These are phyloP conservation scores for Setophaga kirtlandii DNA, from an alignment of 2,113 vertebrate species.

Conservation along the genomic window DNA sequence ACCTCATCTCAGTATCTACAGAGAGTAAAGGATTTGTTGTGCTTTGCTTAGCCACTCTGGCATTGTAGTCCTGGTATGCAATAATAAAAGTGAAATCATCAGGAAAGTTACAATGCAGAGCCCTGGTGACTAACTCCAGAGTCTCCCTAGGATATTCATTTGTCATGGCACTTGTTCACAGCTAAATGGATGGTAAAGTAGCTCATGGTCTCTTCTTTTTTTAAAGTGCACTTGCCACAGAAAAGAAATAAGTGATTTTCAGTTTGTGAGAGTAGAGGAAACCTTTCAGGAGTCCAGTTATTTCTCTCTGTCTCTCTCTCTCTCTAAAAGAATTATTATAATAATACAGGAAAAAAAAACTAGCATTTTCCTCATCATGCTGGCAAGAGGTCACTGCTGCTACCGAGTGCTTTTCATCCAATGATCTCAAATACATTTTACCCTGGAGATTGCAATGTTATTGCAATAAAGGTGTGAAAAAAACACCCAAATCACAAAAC, in stretches of 20 bases:
- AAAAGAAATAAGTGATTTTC: not conserved
- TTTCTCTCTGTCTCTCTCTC: not conserved
- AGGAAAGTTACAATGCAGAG: not conserved
- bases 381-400: not conserved
- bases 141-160: not conserved
- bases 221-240: not conserved
- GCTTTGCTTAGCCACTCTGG: not conserved
- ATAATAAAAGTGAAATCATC: not conserved
- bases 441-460: not conserved
- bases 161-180: not conserved
- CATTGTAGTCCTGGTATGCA: not conserved
- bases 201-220: not conserved
- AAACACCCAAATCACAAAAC: not conserved
- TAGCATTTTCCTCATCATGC: not conserved
- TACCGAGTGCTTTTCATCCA: not conserved
- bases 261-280: not conserved
- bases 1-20: fast-evolving
- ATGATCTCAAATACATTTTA: not conserved
- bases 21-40: not conserved
- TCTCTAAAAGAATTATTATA: not conserved
- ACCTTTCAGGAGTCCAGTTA: not conserved
- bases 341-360: not conserved
- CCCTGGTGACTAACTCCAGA: not conserved
- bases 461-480: not conserved
- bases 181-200: not conserved